phyloP scores from a whole-genome alignment of 1,140 invertebrate genomes.

The Papilio polyxenes region DNA sequence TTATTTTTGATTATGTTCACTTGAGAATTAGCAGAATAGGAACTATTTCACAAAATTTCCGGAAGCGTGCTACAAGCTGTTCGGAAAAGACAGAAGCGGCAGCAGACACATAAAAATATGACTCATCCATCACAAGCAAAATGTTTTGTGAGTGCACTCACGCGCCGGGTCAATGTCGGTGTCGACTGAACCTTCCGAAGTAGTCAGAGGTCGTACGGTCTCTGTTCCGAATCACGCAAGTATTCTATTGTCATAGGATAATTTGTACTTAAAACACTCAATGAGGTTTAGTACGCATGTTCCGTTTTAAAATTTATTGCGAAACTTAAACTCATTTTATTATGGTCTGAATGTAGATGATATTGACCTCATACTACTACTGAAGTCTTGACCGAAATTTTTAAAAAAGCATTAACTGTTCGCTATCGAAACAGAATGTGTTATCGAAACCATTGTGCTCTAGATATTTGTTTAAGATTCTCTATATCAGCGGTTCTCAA shows the following conservation, averaged over 20 bases:
- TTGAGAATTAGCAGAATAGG: too few relatives aligned
- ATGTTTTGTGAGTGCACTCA: constrained; percentile 14
- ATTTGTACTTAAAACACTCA: constrained; percentile 31
- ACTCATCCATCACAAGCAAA: too few relatives aligned
- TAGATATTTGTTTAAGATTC: too few relatives aligned
- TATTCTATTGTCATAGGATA: constrained; percentile 18
- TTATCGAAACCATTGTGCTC: too few relatives aligned
- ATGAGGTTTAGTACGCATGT: constrained; percentile 26
- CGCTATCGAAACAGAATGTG: too few relatives aligned
- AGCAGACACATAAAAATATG: too few relatives aligned
- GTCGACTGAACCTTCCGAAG: background rate
- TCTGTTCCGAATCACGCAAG: constrained; percentile 20
- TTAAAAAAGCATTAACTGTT: background rate
- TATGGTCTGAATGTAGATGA: background rate
- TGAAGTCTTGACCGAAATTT: background rate
- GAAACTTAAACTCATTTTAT: background rate
- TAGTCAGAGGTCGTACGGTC: constrained; percentile 8
- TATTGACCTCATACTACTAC: background rate
- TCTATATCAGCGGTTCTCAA: too few relatives aligned
- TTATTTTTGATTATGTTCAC: too few relatives aligned
- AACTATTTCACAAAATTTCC: too few relatives aligned
- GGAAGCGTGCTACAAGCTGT: too few relatives aligned
- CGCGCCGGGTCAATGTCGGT: constrained; percentile 25
- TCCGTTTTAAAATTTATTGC: background rate
- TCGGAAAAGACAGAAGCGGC: too few relatives aligned